Base-by-base conservation (phyloP, 2,888 invertebrate genomes). In the Amblyjoppa proteus region DNA sequence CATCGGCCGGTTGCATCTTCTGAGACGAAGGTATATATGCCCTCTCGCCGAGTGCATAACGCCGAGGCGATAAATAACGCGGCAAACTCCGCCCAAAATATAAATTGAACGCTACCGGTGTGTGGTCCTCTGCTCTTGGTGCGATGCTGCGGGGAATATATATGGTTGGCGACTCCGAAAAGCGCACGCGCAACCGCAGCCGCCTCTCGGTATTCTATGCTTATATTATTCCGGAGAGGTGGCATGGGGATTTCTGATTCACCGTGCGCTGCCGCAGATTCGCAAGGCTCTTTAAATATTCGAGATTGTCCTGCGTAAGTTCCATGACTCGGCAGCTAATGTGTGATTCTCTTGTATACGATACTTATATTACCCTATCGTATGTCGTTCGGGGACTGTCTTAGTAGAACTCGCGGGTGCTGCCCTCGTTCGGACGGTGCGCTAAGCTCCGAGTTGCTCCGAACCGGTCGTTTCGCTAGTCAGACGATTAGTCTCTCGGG, bases 51-150 rank as follows among this genome's bases (percentile, higher is more conserved):
- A 31, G 74, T 51, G 61, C 66, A 79, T 75, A 76, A 56, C 61
- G 71, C 53, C 16, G 34, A 69, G 70, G 90, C 90, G 89, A 91
- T 92, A 92, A 92, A 92, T 92, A 92, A 92, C 89, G 88, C 79
- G 53, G 38, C 83, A 90, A 81, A 92, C 92, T 91, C 92, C 92
- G 92, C 92, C 92, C 92, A 91, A 91, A 92, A 92, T 92, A 92
- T 92, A 91, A 92, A 92, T 92, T 92, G 92, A 92, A 91, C 90
- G 92, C 91, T 92, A 92, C 92, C 91, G 91, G 91, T 92, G 92
- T 92, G 92, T 92, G 92, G 92, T 92, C 92, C 85, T 66, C 25
- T 38, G 69, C 74, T 82, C 61, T 38, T 51, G 73, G 69, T 66
- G 80, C 81, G 77, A 80, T 71, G 79, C 71, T 76, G 53, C 71